These are phyloP conservation scores for Halichoerus grypus DNA, from an alignment of 2,113 vertebrate genomes.

Conservation along the genomic window DNA sequence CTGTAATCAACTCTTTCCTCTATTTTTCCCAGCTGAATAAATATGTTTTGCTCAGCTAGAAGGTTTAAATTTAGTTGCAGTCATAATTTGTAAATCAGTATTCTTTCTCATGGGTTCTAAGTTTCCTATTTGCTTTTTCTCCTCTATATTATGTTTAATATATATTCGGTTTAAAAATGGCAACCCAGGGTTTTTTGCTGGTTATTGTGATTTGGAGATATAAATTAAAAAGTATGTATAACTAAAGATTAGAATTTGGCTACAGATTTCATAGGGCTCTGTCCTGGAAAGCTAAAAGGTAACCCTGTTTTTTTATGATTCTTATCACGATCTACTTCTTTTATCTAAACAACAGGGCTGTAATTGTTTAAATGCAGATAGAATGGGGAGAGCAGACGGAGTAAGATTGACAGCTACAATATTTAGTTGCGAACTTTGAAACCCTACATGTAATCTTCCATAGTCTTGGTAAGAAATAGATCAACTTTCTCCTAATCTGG, in stretches of 20 bases:
- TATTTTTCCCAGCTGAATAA: slow-evolving; percentile 15
- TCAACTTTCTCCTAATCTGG: background rate
- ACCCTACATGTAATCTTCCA: background rate
- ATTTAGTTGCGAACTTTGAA: background rate
- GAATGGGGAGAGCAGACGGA: background rate
- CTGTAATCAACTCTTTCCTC: slow-evolving; percentile 32
- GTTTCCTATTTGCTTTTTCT: background rate
- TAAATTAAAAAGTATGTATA: background rate
- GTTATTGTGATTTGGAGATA: background rate
- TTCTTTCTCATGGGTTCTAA: slow-evolving; percentile 44
- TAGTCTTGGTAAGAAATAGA: background rate
- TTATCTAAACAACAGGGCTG: background rate
- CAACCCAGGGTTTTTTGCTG: background rate
- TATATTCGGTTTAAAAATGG: slow-evolving; percentile 33
- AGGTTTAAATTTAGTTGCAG: slow-evolving; percentile 65
- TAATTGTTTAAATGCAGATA: background rate
- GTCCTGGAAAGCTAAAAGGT: background rate
- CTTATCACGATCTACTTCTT: background rate
- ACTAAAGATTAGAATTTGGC: background rate
- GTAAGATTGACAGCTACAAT: background rate
- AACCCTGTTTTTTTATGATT: background rate
- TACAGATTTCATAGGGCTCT: background rate
- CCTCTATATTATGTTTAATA: slow-evolving; percentile 33
- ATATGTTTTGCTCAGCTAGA: slow-evolving; percentile 7
- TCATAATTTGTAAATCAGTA: slow-evolving; percentile 60